Evolutionary conservation across 2,888 invertebrate genomes (phyloP).

Genomic region (Epinotia nisella): DNA sequence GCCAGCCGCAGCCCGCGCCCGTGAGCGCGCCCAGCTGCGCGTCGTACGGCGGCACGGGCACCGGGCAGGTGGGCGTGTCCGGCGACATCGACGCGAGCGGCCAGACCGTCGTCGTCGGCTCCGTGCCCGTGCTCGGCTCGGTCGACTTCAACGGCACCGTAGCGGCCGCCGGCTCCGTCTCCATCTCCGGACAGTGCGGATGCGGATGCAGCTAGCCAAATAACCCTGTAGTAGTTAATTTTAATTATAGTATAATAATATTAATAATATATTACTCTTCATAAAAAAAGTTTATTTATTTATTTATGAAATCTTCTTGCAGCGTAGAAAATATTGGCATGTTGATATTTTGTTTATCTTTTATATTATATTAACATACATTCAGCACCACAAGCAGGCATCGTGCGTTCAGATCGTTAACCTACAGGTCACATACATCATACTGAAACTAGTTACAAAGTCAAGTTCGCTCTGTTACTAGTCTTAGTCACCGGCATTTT

Average conservation of each 20-base stretch:
- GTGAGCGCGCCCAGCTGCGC: slow-evolving; percentile 3
- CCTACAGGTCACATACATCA: too few relatives aligned
- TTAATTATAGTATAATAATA: not conserved
- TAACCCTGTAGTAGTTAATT: not conserved
- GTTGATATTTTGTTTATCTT: too few relatives aligned
- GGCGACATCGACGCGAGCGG: slow-evolving; percentile 40
- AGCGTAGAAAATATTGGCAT: too few relatives aligned
- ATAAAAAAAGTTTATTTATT: too few relatives aligned
- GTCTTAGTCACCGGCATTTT: too few relatives aligned
- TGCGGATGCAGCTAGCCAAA: slow-evolving; percentile 19
- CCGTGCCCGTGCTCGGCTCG: slow-evolving; percentile 37
- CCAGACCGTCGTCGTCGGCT: slow-evolving; percentile 44
- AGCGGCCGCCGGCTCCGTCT: slow-evolving; percentile 23
- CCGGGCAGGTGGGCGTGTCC: slow-evolving; percentile 49
- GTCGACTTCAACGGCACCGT: slow-evolving; percentile 36
- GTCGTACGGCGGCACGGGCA: slow-evolving; percentile 53
- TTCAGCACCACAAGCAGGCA: too few relatives aligned
- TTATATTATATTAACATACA: too few relatives aligned
- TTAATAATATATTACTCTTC: not conserved
- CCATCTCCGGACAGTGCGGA: slow-evolving; percentile 34
- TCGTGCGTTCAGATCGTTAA: too few relatives aligned
- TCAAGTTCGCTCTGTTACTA: too few relatives aligned
- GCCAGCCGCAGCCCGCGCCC: not conserved
- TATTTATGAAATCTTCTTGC: too few relatives aligned
- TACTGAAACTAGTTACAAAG: too few relatives aligned